Base-by-base conservation (phyloP, 2,888 invertebrate genomes). In the Lysandra bellargus region DNA sequence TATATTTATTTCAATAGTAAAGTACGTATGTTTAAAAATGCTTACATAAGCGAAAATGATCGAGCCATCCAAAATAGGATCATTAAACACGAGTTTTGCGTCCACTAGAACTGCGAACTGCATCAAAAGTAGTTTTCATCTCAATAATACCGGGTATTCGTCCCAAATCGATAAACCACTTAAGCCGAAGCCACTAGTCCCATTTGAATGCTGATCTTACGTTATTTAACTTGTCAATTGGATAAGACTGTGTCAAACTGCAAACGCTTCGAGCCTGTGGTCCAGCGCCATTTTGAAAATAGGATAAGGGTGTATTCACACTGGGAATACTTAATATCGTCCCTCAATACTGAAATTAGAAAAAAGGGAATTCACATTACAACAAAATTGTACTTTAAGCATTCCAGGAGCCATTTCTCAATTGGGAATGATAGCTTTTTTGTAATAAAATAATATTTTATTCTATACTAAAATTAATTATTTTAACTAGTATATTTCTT, bases 171-270 rank as follows among this genome's bases (percentile, higher is more conserved):
- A 69, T 69, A 69, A 69, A 69, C 69, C 69, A 69, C 69, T 69
- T 69, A 69, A 64, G 23, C 64, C 64, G 4, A 30, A 64, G 33
- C 33, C 69, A 69, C 69, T 37, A 17, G 69, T 69, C 69, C 69
- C 69, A 69, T 69, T 69, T 69, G 33, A 69, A 69, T 69, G 69
- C 69, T 69, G 69, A 69, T 69, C 33, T 69, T 69, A 69, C 69
- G 69, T 69, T 69, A 69, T 69, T 69, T 69, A 69, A 69, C 33
- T 69, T 69, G 69, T 69, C 69, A 37, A 69, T 69, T 69, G 69
- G 33, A 69, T 69, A 69, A 69, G 69, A 69, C 69, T 69, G 69
- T 69, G 69, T 69, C 69, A 69, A 37, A 69, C 69, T 69, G 69
- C 69, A 14, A 69, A 69, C 33, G 69, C 14, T 69, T 69, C 17